Conservation (phyloP, 2,113 vertebrate genomes). For the Girardinichthys multiradiatus region DNA sequence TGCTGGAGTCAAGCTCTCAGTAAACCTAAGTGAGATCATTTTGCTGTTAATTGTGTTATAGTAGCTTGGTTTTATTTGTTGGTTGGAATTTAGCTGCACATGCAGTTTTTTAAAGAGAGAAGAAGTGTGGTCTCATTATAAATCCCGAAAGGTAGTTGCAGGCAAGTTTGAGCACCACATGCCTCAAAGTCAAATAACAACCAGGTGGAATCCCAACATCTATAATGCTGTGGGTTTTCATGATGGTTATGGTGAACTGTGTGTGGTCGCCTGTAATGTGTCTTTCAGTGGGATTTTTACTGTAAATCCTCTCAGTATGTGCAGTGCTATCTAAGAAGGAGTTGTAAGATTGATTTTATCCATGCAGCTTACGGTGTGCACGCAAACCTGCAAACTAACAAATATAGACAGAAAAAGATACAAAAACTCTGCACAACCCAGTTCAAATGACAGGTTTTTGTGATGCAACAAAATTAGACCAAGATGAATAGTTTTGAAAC, state of each 20-base stretch:
- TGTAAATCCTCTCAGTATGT: conserved; percentile 12
- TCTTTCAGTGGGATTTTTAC: conserved; percentile 13
- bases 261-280: conserved; percentile 32
- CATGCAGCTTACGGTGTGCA: conserved; percentile 2
- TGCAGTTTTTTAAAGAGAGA: conserved; percentile 14
- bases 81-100: conserved; percentile 25
- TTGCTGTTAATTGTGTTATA: conserved; percentile 1
- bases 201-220: conserved; percentile 23
- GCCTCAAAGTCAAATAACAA: conserved; percentile 5
- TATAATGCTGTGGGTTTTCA: conserved; percentile 21
- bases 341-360: conserved; percentile 40
- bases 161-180: conserved; percentile 1
- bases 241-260: conserved; percentile 2
- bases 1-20: conserved; percentile 12
- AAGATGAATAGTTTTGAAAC: not conserved
- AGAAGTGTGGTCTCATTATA: not conserved
- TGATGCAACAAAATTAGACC: not conserved
- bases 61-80: conserved; percentile 29
- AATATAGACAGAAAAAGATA: not conserved
- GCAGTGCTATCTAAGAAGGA: not conserved
- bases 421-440: not conserved
- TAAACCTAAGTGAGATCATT: conserved; percentile 2
- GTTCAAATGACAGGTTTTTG: not conserved
- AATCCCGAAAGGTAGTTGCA: conserved; percentile 13
- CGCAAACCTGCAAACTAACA: not conserved